phyloP scores from a whole-genome alignment of 1,140 invertebrate genomes.

The Drosophila burlai region DNA sequence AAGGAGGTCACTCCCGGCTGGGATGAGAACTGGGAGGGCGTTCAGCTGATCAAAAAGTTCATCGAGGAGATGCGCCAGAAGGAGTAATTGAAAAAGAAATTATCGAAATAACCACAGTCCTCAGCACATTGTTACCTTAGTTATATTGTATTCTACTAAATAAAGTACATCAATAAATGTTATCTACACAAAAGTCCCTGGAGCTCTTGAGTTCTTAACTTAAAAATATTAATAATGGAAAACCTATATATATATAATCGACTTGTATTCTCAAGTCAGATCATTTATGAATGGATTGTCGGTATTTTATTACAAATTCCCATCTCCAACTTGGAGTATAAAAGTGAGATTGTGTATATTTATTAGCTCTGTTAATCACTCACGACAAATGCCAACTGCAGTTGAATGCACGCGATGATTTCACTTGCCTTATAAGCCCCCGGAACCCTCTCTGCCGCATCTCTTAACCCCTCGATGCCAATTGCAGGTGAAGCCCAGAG shows the following conservation, averaged over 20 bases:
- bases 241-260: background rate
- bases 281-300: background rate
- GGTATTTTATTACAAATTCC: background rate
- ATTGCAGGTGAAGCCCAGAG: background rate
- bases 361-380: constrained; percentile 17
- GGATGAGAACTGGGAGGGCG: constrained; percentile 62
- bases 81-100: background rate
- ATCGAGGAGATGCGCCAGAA: constrained; percentile 22
- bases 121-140: constrained; percentile 9
- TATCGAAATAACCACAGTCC: background rate
- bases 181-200: background rate
- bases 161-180: background rate
- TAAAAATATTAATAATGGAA: background rate
- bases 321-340: constrained; percentile 17
- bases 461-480: background rate
- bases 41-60: constrained; percentile 49
- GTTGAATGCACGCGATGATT: constrained; percentile 39
- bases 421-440: background rate
- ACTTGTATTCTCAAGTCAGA: background rate
- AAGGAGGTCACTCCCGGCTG: constrained; percentile 88
- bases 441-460: background rate
- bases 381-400: constrained; percentile 25
- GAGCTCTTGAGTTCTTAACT: background rate
- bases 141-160: background rate
- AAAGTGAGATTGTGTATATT: constrained; percentile 14